These are phyloP conservation scores for Phyllotreta striolata DNA, from an alignment of 2,888 invertebrate genomes.

Conservation along the genomic window DNA sequence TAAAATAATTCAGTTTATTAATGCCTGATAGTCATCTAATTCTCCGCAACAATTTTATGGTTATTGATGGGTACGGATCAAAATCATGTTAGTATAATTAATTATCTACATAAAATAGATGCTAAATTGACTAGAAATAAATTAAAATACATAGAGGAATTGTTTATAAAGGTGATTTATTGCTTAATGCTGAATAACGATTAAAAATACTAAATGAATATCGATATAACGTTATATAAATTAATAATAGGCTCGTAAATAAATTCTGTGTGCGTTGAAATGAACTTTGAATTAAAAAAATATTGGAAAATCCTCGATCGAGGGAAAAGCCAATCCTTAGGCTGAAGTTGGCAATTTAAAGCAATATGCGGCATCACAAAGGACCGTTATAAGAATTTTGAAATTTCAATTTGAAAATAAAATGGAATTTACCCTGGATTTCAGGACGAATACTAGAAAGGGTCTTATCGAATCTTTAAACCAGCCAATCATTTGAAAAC, in stretches of 20 bases:
- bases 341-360: conserved; percentile 42
- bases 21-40: conserved; percentile 51
- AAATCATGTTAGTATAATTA: conserved; percentile 24
- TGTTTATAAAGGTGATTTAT: conserved; percentile 12
- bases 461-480: conserved; percentile 52
- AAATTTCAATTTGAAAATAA: conserved; percentile 58
- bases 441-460: conserved; percentile 46
- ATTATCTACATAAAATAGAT: conserved; percentile 15
- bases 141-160: conserved; percentile 6
- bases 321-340: conserved; percentile 41
- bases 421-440: conserved; percentile 53
- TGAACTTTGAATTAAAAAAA: conserved; percentile 2
- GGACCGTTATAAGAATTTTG: conserved; percentile 53
- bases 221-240: too few species aligned
- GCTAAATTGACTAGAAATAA: conserved; percentile 14
- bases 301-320: conserved; percentile 16
- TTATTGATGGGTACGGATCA: conserved; percentile 22
- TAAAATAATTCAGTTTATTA: conserved; percentile 51
- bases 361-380: conserved; percentile 48
- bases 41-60: conserved; percentile 44
- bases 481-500: conserved; percentile 54
- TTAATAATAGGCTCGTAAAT: too few species aligned
- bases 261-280: neutral
- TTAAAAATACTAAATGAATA: too few species aligned
- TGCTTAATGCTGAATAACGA: too few species aligned